A percentile compares a stretch with the other conserved stretches of the same genome.
Conservation (phyloP, 2,113 vertebrate genomes). For the Hepsetus odoe region DNA sequence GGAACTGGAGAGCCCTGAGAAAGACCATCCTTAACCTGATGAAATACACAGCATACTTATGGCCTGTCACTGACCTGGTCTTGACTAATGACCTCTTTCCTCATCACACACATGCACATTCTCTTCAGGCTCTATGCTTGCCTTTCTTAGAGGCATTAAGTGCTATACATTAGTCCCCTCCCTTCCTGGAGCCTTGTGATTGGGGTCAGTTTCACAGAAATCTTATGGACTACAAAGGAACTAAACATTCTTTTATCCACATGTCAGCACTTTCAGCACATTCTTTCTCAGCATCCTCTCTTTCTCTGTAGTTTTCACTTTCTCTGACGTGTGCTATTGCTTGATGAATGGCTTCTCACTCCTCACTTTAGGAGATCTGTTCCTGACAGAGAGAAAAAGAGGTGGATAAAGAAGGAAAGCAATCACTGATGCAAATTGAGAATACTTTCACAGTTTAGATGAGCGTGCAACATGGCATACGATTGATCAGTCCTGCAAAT, state of each 20-base stretch:
- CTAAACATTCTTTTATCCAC: background rate
- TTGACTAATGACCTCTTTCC: slow-evolving; percentile 45
- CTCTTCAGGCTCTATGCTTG: slow-evolving; percentile 15
- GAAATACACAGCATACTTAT: slow-evolving; percentile 27
- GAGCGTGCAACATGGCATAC: too few species aligned
- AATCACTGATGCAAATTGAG: background rate
- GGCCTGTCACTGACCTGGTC: slow-evolving; percentile 14
- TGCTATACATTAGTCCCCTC: background rate
- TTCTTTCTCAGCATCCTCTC: background rate
- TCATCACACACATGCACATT: slow-evolving; percentile 16
- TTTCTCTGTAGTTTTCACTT: background rate
- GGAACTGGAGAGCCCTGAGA: slow-evolving; percentile 43
- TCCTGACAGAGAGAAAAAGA: background rate
- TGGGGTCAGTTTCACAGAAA: background rate
- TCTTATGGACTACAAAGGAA: background rate
- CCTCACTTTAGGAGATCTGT: background rate
- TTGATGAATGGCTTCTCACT: background rate
- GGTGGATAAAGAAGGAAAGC: background rate
- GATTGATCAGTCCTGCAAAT: too few species aligned
- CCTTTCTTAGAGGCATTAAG: slow-evolving; percentile 31
- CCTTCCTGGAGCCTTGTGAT: slow-evolving; percentile 6
- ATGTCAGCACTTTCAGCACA: background rate
- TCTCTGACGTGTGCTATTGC: background rate
- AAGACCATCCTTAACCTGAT: slow-evolving; percentile 23
- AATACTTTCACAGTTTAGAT: too few species aligned